Conservation (phyloP, 2,113 vertebrate genomes). For the Anthoscopus minutus region DNA sequence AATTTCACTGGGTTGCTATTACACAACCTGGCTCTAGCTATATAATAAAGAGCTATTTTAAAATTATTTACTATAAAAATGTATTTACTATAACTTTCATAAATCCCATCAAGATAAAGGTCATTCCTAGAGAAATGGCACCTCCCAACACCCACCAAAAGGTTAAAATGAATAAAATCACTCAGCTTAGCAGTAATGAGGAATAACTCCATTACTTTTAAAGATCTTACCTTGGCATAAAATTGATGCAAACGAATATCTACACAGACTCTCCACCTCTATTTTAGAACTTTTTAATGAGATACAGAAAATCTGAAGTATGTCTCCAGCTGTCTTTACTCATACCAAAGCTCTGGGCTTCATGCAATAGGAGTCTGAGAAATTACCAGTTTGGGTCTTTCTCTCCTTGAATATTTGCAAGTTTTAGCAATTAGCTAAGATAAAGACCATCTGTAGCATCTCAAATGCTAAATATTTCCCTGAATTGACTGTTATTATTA, state of each 20-base stretch:
- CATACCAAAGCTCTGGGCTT: not conserved
- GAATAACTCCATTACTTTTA: not conserved
- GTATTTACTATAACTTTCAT: not conserved
- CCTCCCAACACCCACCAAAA: not conserved
- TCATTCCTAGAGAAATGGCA: not conserved
- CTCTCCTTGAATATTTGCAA: not conserved
- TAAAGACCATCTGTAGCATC: not conserved
- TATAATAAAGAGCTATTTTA: not conserved
- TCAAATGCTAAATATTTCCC: not conserved
- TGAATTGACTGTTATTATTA: not conserved
- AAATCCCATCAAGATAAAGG: not conserved
- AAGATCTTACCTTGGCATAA: not conserved
- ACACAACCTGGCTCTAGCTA: not conserved
- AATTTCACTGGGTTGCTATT: not conserved
- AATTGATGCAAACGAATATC: not conserved
- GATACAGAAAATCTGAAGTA: not conserved
- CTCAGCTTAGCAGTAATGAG: no score
- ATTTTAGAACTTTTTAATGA: not conserved
- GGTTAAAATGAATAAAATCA: not conserved
- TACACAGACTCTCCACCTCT: fast-evolving
- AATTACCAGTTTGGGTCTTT: not conserved
- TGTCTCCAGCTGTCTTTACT: not conserved
- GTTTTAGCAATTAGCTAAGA: not conserved
- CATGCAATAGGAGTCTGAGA: not conserved
- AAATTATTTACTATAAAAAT: not conserved